phyloP scores from a whole-genome alignment of 2,888 invertebrate species.

The Cheilosia variabilis region DNA sequence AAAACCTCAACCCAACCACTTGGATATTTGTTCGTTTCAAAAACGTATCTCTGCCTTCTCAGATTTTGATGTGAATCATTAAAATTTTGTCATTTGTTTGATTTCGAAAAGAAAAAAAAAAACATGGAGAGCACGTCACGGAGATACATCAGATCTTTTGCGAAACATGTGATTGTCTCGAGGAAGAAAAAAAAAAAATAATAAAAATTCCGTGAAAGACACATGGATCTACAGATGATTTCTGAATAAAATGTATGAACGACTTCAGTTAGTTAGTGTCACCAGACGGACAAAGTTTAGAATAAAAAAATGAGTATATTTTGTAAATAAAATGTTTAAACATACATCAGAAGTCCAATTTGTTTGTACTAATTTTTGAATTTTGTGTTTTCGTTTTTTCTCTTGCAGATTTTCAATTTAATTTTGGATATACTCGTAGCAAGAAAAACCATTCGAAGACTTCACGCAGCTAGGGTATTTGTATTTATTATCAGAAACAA shows the following conservation, averaged over 20 bases:
- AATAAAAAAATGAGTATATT: slow-evolving; percentile 17
- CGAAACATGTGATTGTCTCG: slow-evolving; percentile 49
- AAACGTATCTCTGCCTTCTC: slow-evolving; percentile 42
- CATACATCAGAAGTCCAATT: background rate
- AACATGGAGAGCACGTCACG: slow-evolving; percentile 15
- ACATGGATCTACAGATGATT: slow-evolving; percentile 56
- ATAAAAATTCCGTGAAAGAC: slow-evolving; percentile 7
- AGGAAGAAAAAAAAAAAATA: slow-evolving; percentile 5
- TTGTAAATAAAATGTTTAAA: slow-evolving; percentile 53
- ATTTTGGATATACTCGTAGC: slow-evolving; percentile 80
- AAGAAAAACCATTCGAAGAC: slow-evolving; percentile 81
- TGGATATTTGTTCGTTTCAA: slow-evolving; percentile 26
- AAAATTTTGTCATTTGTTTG: slow-evolving; percentile 70
- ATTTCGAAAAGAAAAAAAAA: slow-evolving; percentile 31
- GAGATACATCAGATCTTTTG: slow-evolving; percentile 15
- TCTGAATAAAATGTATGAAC: slow-evolving; percentile 44
- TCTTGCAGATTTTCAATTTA: slow-evolving; percentile 82
- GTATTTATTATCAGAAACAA: slow-evolving; percentile 42
- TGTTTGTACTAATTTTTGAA: background rate
- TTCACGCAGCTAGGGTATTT: slow-evolving; percentile 77
- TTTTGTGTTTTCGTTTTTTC: slow-evolving; percentile 25
- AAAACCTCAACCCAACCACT: slow-evolving; percentile 39
- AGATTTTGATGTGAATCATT: slow-evolving; percentile 69
- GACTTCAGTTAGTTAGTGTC: slow-evolving; percentile 50
- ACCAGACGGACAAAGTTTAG: slow-evolving; percentile 40